Percentiles rank a stretch among this genome's conserved stretches.
Conservation (phyloP, 2,113 vertebrate species). For the Dendropsophus ebraccatus region DNA sequence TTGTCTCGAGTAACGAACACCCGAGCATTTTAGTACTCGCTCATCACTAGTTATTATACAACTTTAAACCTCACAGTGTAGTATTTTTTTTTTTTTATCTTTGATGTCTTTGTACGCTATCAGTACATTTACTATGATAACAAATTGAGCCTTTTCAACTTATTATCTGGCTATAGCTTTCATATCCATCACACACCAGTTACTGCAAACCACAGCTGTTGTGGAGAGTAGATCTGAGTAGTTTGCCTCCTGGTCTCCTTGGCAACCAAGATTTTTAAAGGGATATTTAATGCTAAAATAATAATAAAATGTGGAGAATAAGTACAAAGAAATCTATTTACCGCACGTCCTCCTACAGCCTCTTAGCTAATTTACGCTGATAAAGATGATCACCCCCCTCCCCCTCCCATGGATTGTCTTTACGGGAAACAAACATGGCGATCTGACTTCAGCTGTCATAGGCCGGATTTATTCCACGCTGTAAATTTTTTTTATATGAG, state of each 20-base stretch:
- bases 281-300: neutral
- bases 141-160: neutral
- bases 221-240: neutral
- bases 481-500: neutral
- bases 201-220: neutral
- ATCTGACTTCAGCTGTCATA: neutral
- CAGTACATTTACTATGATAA: too few species aligned
- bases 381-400: neutral
- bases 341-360: neutral
- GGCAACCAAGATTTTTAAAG: neutral
- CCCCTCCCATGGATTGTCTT: neutral
- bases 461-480: neutral
- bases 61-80: neutral
- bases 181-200: neutral
- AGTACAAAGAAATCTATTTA: neutral
- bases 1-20: too few species aligned
- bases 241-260: neutral
- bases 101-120: neutral
- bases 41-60: too few species aligned
- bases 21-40: too few species aligned
- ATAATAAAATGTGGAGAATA: neutral
- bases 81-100: too few species aligned
- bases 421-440: conserved; percentile 4
- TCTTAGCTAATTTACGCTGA: neutral
- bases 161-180: neutral